These are phyloP conservation scores for Amphiprion clarkii DNA, from an alignment of 2,797 vertebrate species.

Conservation along the genomic window DNA sequence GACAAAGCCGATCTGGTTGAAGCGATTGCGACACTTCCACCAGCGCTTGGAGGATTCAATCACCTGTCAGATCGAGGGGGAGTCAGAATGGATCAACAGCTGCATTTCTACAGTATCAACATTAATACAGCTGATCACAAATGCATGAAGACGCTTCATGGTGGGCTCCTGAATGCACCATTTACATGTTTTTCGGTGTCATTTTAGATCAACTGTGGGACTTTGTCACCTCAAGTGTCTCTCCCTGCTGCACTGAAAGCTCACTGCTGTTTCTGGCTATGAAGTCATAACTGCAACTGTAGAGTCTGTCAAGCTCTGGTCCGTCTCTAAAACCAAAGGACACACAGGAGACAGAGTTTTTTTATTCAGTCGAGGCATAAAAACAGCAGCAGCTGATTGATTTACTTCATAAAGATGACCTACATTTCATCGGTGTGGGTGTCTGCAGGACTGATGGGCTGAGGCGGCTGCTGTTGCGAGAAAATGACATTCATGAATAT, in stretches of 20 bases:
- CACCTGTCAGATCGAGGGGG: constrained; percentile 78
- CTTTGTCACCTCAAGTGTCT: constrained; percentile 85
- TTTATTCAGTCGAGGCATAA: background rate
- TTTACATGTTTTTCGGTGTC: no score
- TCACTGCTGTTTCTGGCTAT: constrained; percentile 92
- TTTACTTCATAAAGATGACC: constrained; percentile 16
- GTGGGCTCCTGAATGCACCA: constrained; percentile 9
- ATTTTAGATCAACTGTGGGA: background rate
- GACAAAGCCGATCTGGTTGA: constrained; percentile 89
- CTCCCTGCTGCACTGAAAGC: constrained; percentile 89
- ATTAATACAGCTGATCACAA: background rate
- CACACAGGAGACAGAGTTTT: background rate
- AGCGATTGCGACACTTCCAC: constrained; percentile 93
- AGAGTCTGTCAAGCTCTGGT: constrained; percentile 59
- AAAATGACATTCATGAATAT: background rate
- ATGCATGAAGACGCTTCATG: background rate
- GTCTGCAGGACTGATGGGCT: constrained; percentile 10
- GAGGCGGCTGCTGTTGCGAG: constrained; percentile 35
- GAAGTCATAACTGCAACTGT: constrained; percentile 91
- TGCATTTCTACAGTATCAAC: background rate
- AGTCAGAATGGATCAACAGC: background rate
- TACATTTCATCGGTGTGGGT: constrained; percentile 62
- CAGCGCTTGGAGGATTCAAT: constrained; percentile 92
- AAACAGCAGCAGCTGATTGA: background rate
- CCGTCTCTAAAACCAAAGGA: constrained; percentile 65